Percentiles rank a stretch among this genome's conserved stretches.
phyloP scores from a whole-genome alignment of 2,113 vertebrate species.

The Accipiter cooperii region DNA sequence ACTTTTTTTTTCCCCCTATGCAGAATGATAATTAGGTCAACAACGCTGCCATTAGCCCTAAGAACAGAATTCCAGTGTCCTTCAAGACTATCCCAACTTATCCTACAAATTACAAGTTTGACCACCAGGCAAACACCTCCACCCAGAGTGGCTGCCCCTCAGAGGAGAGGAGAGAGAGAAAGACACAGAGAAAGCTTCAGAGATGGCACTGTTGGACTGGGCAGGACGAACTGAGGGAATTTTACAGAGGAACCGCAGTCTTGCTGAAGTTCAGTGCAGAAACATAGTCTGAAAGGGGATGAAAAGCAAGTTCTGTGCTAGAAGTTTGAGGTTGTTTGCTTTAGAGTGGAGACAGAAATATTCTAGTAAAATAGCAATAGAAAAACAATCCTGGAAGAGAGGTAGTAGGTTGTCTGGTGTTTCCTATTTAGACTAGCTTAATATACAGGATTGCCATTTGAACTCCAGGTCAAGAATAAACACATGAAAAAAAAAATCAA shows the following conservation, averaged over 20 bases:
- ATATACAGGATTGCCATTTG: neutral
- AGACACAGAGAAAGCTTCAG: neutral
- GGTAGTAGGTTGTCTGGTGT: neutral
- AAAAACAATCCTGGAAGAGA: neutral
- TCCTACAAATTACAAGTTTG: neutral
- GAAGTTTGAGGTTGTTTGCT: neutral
- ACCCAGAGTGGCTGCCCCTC: accelerated
- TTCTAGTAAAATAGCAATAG: neutral
- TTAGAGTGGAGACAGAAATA: neutral
- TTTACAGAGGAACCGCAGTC: neutral
- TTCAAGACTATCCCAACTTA: neutral
- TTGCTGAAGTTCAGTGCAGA: neutral
- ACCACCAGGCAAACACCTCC: neutral
- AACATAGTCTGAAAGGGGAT: neutral
- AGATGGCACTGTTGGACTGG: accelerated
- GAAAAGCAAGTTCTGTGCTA: neutral
- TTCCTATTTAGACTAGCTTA: neutral
- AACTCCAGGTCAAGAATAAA: neutral
- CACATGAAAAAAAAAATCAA: neutral
- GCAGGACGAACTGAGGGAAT: neutral
- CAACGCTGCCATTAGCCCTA: neutral
- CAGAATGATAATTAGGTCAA: neutral
- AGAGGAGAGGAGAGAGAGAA: neutral
- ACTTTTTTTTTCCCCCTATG: neutral
- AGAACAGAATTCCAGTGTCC: neutral